These are phyloP conservation scores for Papilio aristodemus DNA, from an alignment of 1,140 invertebrate genomes.

Conservation along the genomic window DNA sequence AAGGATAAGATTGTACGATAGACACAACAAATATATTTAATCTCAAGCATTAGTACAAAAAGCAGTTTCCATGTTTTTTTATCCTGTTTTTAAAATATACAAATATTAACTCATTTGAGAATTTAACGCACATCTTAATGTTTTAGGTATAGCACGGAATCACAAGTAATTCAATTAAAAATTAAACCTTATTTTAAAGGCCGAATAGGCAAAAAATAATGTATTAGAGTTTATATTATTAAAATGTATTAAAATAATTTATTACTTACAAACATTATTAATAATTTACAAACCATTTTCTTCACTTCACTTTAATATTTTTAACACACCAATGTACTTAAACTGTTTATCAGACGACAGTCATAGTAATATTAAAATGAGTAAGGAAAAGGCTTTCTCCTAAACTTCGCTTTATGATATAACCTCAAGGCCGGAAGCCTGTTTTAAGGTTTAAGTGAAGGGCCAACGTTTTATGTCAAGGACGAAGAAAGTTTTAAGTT, in stretches of 20 bases:
- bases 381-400: constrained; percentile 18
- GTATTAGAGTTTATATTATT: background rate
- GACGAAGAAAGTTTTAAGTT: constrained; percentile 14
- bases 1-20: too few relatives aligned
- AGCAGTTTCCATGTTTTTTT: too few relatives aligned
- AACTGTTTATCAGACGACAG: constrained; percentile 5
- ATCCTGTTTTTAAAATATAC: too few relatives aligned
- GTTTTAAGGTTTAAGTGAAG: constrained; percentile 21
- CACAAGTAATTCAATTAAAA: too few relatives aligned
- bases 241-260: background rate
- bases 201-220: background rate
- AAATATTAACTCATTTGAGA: too few relatives aligned
- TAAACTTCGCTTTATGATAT: constrained; percentile 3
- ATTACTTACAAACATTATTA: constrained; percentile 10
- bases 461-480: constrained; percentile 1
- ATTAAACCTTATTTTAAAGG: too few relatives aligned
- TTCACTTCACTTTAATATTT: constrained; percentile 4
- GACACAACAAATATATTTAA: too few relatives aligned
- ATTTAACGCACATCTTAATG: too few relatives aligned
- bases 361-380: background rate
- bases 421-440: constrained; percentile 4
- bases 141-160: too few relatives aligned
- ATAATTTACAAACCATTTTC: background rate
- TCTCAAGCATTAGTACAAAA: too few relatives aligned
- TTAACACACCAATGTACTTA: background rate